phyloP scores from a whole-genome alignment of 1,140 invertebrate genomes.

The Sipha flava region DNA sequence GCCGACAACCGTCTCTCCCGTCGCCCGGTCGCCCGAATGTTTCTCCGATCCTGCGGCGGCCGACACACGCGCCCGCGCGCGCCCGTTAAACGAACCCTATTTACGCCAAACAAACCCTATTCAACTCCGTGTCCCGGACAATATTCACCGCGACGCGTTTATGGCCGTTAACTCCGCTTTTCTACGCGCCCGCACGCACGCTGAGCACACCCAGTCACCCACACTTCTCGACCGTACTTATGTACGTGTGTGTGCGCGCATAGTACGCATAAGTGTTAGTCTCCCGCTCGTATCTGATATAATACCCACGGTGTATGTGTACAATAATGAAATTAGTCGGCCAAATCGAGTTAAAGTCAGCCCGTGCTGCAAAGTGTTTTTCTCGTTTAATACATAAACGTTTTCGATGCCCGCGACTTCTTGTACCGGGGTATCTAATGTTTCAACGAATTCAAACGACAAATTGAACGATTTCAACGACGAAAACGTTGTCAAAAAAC shows the following conservation, averaged over 20 bases:
- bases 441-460: too few species aligned
- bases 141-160: constrained; percentile 7
- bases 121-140: not conserved
- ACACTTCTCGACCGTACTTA: not conserved
- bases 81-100: constrained; percentile 19
- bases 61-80: not conserved
- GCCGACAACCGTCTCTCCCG: not conserved
- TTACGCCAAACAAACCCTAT: constrained; percentile 11
- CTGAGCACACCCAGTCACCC: not conserved
- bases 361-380: not conserved
- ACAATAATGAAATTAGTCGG: constrained; percentile 19
- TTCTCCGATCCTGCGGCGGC: not conserved
- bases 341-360: constrained; percentile 8
- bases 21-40: not conserved
- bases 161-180: constrained; percentile 23
- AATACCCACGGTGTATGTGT: too few species aligned
- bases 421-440: too few species aligned
- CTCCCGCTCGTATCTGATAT: too few species aligned
- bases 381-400: not conserved
- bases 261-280: not conserved
- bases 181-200: not conserved
- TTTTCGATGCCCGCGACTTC: not conserved
- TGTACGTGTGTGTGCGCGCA: not conserved
- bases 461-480: too few species aligned
- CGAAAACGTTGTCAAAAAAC: too few species aligned